Conservation (phyloP, 2,797 vertebrate species). For the Sebastolobus altivelis region DNA sequence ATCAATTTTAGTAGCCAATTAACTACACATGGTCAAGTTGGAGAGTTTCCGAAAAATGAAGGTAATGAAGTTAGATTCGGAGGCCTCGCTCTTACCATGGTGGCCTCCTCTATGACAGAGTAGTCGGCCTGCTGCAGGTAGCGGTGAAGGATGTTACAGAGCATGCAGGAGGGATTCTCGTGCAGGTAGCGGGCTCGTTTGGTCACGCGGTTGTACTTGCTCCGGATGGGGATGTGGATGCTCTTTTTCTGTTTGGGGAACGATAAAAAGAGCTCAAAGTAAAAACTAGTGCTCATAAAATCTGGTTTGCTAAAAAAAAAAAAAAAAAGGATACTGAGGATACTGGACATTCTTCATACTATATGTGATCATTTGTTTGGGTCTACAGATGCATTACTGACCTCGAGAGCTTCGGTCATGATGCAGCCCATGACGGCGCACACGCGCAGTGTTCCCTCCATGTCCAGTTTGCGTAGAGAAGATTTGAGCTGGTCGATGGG, state of each 20-base stretch:
- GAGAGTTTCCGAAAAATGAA: background rate
- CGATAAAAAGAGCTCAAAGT: background rate
- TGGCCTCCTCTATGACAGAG: constrained; percentile 96
- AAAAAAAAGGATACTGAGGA: background rate
- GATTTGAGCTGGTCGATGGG: constrained; percentile 99
- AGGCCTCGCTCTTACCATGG: constrained; percentile 87
- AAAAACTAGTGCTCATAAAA: background rate
- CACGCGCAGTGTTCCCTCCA: constrained; percentile 92
- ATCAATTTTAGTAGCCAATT: constrained; percentile 1
- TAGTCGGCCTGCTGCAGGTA: constrained; percentile 98
- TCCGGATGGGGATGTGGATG: constrained; percentile 95
- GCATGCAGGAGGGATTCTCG: constrained; percentile 97
- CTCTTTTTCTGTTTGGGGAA: constrained; percentile 91
- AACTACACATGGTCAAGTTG: background rate
- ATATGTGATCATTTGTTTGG: background rate
- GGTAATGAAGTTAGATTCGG: background rate
- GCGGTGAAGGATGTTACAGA: constrained; percentile 97
- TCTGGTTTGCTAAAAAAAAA: background rate
- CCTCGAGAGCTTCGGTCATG: constrained; percentile 99
- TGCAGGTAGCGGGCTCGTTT: constrained; percentile 95
- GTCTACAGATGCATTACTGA: constrained; percentile 58
- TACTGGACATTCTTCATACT: background rate
- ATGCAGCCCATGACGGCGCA: constrained; percentile 99
- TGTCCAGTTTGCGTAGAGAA: constrained; percentile 93
- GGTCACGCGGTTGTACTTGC: constrained; percentile 97